These are phyloP conservation scores for Petrolisthes cinctipes DNA, from an alignment of 2,888 invertebrate genomes.

Conservation along the genomic window DNA sequence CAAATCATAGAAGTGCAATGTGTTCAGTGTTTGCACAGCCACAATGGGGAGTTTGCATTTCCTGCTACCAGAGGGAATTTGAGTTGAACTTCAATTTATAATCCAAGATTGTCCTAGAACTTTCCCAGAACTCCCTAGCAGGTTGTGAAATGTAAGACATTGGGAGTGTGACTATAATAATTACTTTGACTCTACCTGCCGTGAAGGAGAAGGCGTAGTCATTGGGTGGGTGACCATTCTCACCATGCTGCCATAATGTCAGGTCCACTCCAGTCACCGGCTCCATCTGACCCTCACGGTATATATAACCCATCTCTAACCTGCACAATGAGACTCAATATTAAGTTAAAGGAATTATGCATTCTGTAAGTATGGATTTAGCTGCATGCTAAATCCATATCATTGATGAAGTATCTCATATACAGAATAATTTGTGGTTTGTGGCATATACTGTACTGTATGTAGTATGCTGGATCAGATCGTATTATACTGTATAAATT, in stretches of 20 bases:
- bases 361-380: not conserved
- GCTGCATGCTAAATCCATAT: not conserved
- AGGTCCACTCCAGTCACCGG: constrained; percentile 75
- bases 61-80: not conserved
- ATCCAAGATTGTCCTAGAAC: not conserved
- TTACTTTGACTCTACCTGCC: constrained; percentile 68
- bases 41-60: not conserved
- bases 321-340: constrained; percentile 17
- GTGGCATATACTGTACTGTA: too few species aligned
- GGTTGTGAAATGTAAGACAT: too few species aligned
- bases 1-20: constrained; percentile 48
- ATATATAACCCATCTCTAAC: constrained; percentile 69
- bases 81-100: too few species aligned
- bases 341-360: not conserved
- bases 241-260: constrained; percentile 76
- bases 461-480: too few species aligned
- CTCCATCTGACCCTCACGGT: constrained; percentile 70
- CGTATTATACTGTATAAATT: too few species aligned
- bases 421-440: too few species aligned
- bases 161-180: not conserved
- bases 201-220: constrained; percentile 77
- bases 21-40: not conserved
- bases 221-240: constrained; percentile 74
- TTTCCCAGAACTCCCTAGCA: too few species aligned
- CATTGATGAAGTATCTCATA: not conserved